Evolutionary conservation across 2,797 vertebrate species (phyloP).

Genomic region (Sphenodon punctatus): DNA sequence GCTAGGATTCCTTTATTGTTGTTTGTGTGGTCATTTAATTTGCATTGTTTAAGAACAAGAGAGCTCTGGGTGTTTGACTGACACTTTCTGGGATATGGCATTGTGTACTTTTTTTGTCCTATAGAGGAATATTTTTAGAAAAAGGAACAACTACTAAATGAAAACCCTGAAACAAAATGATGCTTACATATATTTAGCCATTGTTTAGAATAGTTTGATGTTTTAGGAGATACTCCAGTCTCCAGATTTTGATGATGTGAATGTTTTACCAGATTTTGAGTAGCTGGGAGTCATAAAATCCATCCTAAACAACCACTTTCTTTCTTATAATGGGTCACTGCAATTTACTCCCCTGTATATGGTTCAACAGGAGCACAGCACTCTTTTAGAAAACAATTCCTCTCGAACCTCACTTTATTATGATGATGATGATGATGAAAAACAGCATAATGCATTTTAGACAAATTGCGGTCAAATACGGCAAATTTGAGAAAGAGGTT

Average conservation of each 20-base stretch:
- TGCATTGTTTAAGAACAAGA: neutral
- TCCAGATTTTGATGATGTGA: neutral
- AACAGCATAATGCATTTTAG: neutral
- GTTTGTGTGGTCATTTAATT: neutral
- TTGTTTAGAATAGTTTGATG: neutral
- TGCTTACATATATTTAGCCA: neutral
- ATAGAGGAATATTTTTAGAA: neutral
- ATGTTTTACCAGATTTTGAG: neutral
- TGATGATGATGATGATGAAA: too few species aligned
- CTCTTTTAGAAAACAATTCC: neutral
- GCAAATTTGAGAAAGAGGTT: neutral
- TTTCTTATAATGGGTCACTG: neutral
- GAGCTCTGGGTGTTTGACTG: neutral
- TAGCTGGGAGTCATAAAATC: neutral
- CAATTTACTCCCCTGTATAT: neutral
- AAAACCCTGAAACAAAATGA: neutral
- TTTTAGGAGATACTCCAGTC: neutral
- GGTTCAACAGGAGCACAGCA: slow-evolving; percentile 1
- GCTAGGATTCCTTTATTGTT: neutral
- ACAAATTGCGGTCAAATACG: neutral
- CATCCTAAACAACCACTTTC: neutral
- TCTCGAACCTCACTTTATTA: neutral
- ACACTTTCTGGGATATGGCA: neutral
- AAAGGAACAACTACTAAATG: rapidly evolving
- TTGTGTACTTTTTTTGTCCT: neutral